Base-by-base conservation (phyloP, 2,113 vertebrate genomes). In the Pogonocichla stellata region DNA sequence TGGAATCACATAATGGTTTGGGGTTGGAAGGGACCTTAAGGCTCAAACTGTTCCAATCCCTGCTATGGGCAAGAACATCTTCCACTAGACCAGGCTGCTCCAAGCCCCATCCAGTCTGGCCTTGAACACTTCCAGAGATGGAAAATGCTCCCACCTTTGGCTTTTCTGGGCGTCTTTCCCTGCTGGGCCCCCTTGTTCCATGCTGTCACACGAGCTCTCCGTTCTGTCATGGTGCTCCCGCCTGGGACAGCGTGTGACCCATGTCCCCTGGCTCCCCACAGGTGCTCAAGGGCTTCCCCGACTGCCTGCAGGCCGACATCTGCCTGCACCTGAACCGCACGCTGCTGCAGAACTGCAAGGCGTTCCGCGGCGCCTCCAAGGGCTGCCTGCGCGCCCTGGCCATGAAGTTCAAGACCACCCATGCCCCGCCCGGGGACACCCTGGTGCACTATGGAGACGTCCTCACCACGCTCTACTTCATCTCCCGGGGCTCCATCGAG, bases 221-320 rank as follows among this genome's bases (percentile, higher is more conserved):
- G 38, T 19, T 33, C 38, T 47, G 42, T 33, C 48, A 6, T 3
- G 0, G 48, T 0, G 0, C 8, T 65, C 33, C 60, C 69, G 48
- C 56, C 7, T 5, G 61, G 74, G 38, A 22, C 4, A 12, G 15
- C 1, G n/a, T 9, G 1, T 86, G 89, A 51, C 38, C 40, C 66
- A 54, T 51, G 54, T 61, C 33, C 20, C 20, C 87, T 50, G 3
- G 5, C 14, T 84, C 87, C 61, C 71, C 23, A 5, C 97, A 99
- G 99, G 99, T 99, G 91, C 96, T 99, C 95, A 99, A 99, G 95
- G 99, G 99, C 33, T 99, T 99, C 95, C 99, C 99, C 0, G 99
- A 99, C 98, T 99, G 99, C 97, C 98, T 99, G 88, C 99, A 99
- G 97, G 99, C 99, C 0, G 99, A 99, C 94, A 99, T 99, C 98